Conservation (phyloP, 1,140 invertebrate genomes). For the Papilio helenus region DNA sequence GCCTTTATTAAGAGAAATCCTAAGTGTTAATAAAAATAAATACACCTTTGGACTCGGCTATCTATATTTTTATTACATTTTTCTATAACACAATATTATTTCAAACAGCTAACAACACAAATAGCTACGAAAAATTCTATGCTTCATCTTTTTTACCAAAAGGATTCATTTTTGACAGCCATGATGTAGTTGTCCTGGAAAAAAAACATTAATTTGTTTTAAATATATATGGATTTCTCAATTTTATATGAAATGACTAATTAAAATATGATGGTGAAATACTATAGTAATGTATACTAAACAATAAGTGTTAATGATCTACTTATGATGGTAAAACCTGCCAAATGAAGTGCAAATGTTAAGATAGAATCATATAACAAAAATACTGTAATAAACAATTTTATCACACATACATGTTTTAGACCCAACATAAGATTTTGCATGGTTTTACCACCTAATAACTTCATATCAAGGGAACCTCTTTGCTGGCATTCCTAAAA, state of each 20-base stretch:
- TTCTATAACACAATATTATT: slow-evolving; percentile 69
- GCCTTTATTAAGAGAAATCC: background rate
- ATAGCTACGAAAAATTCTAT: slow-evolving; percentile 64
- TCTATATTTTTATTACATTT: slow-evolving; percentile 61
- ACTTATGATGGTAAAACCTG: background rate
- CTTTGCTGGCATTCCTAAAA: slow-evolving; percentile 1
- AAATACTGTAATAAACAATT: slow-evolving; percentile 28
- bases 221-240: background rate
- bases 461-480: background rate
- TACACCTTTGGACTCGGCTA: slow-evolving; percentile 20
- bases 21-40: slow-evolving; percentile 26
- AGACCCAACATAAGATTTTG: slow-evolving; percentile 6
- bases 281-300: background rate
- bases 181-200: slow-evolving; percentile 81
- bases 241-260: background rate
- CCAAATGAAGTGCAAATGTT: background rate
- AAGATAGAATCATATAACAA: slow-evolving; percentile 1
- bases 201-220: slow-evolving; percentile 37
- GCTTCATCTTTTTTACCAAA: slow-evolving; percentile 88
- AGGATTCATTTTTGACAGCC: slow-evolving; percentile 89
- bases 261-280: slow-evolving; percentile 21
- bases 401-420: background rate
- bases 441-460: background rate
- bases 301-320: background rate
- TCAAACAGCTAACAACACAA: slow-evolving; percentile 43